Evolutionary conservation across 2,797 vertebrate species (phyloP).

Genomic region (Diglossa cyanea): DNA sequence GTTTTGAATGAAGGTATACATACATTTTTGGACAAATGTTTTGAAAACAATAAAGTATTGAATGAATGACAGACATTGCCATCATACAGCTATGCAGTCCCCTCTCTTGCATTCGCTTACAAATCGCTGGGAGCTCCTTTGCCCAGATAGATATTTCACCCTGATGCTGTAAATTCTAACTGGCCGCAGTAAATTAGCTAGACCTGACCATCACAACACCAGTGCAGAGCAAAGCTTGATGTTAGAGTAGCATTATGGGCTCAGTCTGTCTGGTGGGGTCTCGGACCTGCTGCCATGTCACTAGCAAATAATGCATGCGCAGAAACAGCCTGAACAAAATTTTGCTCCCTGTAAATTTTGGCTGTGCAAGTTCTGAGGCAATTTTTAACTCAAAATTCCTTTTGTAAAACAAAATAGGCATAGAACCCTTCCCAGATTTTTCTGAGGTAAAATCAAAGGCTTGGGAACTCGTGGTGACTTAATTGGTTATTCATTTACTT

Average conservation of each 20-base stretch:
- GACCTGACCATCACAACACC: neutral
- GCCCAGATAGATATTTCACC: neutral
- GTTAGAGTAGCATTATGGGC: neutral
- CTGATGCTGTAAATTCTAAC: neutral
- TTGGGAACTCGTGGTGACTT: neutral
- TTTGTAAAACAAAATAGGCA: neutral
- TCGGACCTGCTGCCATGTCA: rapidly evolving
- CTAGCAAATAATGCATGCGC: neutral
- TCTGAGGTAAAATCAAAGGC: neutral
- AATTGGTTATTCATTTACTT: slow-evolving; percentile 10
- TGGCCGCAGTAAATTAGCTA: neutral
- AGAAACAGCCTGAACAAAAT: neutral
- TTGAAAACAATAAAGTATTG: neutral
- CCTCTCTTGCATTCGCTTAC: neutral
- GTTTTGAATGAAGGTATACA: neutral
- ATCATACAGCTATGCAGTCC: neutral
- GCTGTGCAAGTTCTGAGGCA: neutral
- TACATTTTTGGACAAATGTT: neutral
- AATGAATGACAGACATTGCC: neutral
- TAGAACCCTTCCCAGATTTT: neutral
- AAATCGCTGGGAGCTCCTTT: neutral
- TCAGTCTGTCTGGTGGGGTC: neutral
- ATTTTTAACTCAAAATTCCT: neutral
- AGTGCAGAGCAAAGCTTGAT: neutral
- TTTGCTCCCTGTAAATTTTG: neutral